Conservation (phyloP, 2,888 invertebrate species). For the Dicyrtoma fusca region DNA sequence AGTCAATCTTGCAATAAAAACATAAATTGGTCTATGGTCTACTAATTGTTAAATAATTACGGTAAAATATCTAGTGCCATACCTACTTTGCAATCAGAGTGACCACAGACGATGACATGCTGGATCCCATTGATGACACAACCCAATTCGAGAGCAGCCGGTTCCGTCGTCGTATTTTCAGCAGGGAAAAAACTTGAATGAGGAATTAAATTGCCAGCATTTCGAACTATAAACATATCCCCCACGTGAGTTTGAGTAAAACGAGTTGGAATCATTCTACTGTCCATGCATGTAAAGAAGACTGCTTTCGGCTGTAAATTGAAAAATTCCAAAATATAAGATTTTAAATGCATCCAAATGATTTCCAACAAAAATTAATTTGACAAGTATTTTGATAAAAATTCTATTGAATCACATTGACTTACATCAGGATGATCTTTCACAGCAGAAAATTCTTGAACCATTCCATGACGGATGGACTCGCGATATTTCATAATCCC, state of each 20-base stretch:
- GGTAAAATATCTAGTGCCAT: too few relatives aligned
- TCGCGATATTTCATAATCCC: slow-evolving; percentile 89
- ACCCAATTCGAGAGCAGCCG: slow-evolving; percentile 92
- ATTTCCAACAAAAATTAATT: too few relatives aligned
- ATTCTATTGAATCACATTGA: slow-evolving; percentile 9
- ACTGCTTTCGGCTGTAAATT: slow-evolving; percentile 89
- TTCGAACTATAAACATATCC: slow-evolving; percentile 97
- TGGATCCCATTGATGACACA: slow-evolving; percentile 88
- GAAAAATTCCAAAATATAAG: slow-evolving; percentile 39
- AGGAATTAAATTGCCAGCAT: slow-evolving; percentile 94
- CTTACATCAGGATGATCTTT: slow-evolving; percentile 81
- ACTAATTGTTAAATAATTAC: too few relatives aligned
- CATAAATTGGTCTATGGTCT: too few relatives aligned
- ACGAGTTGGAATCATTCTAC: slow-evolving; percentile 92
- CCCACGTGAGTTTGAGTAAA: slow-evolving; percentile 95
- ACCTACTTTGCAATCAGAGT: slow-evolving; percentile 88
- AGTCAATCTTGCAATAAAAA: not conserved
- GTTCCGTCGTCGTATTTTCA: slow-evolving; percentile 89
- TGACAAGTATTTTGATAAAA: slow-evolving; percentile 13
- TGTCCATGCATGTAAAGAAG: slow-evolving; percentile 98
- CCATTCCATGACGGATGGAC: slow-evolving; percentile 80
- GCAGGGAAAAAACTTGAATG: slow-evolving; percentile 85
- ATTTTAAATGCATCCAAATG: too few relatives aligned
- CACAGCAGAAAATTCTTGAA: slow-evolving; percentile 88
- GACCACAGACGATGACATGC: slow-evolving; percentile 94